Evolutionary conservation across 2,888 invertebrate genomes (phyloP).

Genomic region (Taenaris catops): DNA sequence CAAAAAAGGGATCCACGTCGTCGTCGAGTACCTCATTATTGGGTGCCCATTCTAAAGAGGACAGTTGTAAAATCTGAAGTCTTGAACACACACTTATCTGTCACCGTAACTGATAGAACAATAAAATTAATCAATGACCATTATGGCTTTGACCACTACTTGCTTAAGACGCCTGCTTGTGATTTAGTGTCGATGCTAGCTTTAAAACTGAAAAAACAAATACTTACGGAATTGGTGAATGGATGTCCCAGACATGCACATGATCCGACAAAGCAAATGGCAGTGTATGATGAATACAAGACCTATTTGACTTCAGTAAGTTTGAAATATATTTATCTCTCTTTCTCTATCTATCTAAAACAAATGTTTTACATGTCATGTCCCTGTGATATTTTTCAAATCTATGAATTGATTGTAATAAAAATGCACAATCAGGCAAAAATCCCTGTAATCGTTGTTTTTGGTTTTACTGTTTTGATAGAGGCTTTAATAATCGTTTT

Average conservation of each 20-base stretch:
- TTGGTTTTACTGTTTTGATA: no score
- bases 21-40: constrained; percentile 89
- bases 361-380: no score
- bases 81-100: constrained; percentile 89
- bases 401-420: no score
- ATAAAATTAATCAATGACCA: constrained; percentile 91
- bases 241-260: constrained; percentile 84
- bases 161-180: constrained; percentile 95
- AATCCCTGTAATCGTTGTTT: no score
- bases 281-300: constrained; percentile 88
- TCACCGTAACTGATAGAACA: constrained; percentile 91
- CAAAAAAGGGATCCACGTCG: constrained; percentile 80
- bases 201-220: constrained; percentile 90
- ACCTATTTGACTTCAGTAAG: constrained; percentile 90
- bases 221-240: constrained; percentile 85
- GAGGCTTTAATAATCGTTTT: no score
- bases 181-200: constrained; percentile 94
- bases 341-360: no score
- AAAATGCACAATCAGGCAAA: no score
- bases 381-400: no score
- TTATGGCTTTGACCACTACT: constrained; percentile 96
- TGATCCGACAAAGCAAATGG: constrained; percentile 83
- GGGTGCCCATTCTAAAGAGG: constrained; percentile 90
- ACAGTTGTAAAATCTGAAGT: constrained; percentile 95
- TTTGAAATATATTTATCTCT: no score